These are phyloP conservation scores for Frieseomelitta varia DNA, from an alignment of 1,140 invertebrate genomes.

Conservation along the genomic window DNA sequence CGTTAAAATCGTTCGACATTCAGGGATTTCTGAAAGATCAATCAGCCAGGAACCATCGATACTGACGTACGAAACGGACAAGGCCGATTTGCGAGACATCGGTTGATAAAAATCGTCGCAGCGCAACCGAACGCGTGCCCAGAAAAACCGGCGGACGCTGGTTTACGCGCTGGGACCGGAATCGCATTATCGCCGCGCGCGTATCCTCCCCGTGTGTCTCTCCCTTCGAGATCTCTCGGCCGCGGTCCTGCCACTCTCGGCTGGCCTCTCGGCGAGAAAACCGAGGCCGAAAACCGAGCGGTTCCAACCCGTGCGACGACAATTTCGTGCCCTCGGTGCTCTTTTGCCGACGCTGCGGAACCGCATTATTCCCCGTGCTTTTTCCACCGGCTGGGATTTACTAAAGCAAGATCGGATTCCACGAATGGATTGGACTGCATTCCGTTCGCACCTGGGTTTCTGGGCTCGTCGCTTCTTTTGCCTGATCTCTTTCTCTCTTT, in stretches of 20 bases:
- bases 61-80: neutral
- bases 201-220: neutral
- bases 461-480: constrained; percentile 73
- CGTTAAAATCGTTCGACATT: no score
- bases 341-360: constrained; percentile 34
- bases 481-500: neutral
- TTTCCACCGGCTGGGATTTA: constrained; percentile 76
- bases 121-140: neutral
- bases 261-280: constrained; percentile 11
- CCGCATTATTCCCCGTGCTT: constrained; percentile 76
- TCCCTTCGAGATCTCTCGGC: neutral
- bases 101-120: constrained; percentile 32
- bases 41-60: neutral
- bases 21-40: neutral
- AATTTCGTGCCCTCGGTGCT: constrained; percentile 65
- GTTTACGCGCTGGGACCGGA: constrained; percentile 32
- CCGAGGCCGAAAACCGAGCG: constrained; percentile 60
- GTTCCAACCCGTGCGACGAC: constrained; percentile 59
- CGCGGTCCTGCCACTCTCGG: no score
- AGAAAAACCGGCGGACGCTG: constrained; percentile 7
- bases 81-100: neutral
- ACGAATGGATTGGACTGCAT: constrained; percentile 81
- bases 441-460: constrained; percentile 80
- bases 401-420: constrained; percentile 78
- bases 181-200: constrained; percentile 48